phyloP scores from a whole-genome alignment of 2,888 invertebrate species.

The Dasysyrphus tricinctus region DNA sequence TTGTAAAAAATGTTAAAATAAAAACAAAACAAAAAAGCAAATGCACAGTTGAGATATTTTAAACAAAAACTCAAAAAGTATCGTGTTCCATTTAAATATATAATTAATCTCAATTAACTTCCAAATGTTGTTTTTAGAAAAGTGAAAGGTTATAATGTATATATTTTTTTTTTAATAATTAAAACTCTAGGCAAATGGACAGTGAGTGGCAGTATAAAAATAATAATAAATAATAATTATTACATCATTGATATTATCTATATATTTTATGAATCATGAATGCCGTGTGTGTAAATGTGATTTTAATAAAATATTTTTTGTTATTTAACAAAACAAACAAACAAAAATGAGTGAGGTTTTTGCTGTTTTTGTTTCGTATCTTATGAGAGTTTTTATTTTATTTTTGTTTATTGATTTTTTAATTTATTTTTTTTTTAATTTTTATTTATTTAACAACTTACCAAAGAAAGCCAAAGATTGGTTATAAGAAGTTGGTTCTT shows the following conservation, averaged over 20 bases:
- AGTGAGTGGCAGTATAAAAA: not conserved
- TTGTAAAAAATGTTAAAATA: not conserved
- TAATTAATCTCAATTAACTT: not conserved
- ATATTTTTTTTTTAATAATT: conserved; percentile 5
- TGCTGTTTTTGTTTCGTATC: conserved; percentile 12
- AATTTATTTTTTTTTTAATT: conserved; percentile 82
- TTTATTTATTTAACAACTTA: conserved; percentile 85
- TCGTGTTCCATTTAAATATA: conserved; percentile 27
- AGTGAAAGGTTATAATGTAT: conserved; percentile 6
- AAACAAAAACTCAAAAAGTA: not conserved
- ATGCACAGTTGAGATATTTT: conserved; percentile 43
- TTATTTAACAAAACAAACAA: conserved; percentile 28
- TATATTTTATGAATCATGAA: conserved; percentile 31
- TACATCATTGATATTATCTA: not conserved
- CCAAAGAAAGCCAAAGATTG: conserved; percentile 97
- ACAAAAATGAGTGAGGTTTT: conserved; percentile 1
- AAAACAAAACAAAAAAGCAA: conserved; percentile 26
- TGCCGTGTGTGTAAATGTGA: conserved; percentile 79
- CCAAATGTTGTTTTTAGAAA: not conserved
- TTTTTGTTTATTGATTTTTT: conserved; percentile 59
- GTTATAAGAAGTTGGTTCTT: conserved; percentile 97
- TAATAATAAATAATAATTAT: not conserved
- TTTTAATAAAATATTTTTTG: conserved; percentile 40
- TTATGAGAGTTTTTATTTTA: conserved; percentile 60
- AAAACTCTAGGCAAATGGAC: conserved; percentile 11